Conservation (phyloP, 2,113 vertebrate genomes). For the Rhinopomastus cyanomelas region DNA sequence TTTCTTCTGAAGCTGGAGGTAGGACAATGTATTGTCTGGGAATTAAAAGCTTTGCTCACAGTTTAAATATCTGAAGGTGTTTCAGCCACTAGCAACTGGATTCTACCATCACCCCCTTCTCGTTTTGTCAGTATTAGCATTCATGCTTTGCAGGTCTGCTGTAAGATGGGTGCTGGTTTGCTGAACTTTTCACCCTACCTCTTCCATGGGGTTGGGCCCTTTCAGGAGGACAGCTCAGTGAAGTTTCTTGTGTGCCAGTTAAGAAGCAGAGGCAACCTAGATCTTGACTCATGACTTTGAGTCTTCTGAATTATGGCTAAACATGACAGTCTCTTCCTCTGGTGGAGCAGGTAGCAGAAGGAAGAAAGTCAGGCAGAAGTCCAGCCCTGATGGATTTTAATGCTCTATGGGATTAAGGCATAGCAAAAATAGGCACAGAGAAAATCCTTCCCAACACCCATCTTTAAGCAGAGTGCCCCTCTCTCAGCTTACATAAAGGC, state of each 20-base stretch:
- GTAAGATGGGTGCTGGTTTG: background rate
- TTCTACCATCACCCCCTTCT: background rate
- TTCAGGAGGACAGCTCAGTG: background rate
- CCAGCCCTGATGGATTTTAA: background rate
- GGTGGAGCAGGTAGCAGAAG: background rate
- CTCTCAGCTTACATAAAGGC: background rate
- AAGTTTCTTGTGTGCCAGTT: background rate
- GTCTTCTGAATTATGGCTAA: background rate
- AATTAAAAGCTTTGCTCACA: conserved; percentile 19
- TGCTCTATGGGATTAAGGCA: background rate
- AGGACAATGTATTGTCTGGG: background rate
- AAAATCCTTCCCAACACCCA: background rate
- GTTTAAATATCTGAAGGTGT: background rate
- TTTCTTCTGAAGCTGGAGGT: background rate
- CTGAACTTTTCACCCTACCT: conserved; percentile 44
- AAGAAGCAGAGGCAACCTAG: background rate
- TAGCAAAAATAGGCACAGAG: background rate
- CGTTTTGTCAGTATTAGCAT: conserved; percentile 32
- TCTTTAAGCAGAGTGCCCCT: background rate
- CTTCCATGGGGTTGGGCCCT: background rate
- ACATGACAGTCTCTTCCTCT: background rate
- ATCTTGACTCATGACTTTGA: background rate
- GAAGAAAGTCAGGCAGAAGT: background rate
- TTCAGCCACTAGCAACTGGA: background rate
- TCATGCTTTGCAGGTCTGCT: conserved; percentile 8